Percentiles rank a stretch among this genome's conserved stretches.
These are phyloP conservation scores for Tipula helvola DNA, from an alignment of 2,888 invertebrate species.

Conservation along the genomic window DNA sequence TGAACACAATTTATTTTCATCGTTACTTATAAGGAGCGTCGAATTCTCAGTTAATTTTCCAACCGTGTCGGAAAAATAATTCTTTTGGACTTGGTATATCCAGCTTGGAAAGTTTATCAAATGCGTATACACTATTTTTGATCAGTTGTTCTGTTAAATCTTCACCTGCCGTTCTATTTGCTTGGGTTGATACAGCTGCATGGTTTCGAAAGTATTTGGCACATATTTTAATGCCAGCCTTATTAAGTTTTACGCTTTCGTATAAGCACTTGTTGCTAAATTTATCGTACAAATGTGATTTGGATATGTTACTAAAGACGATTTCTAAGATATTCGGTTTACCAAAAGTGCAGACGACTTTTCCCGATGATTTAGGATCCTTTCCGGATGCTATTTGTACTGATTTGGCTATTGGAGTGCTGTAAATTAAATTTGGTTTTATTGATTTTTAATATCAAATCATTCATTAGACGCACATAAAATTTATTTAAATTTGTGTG, in stretches of 20 bases:
- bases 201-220: constrained; percentile 25
- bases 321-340: constrained; percentile 39
- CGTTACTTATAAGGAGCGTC: constrained; percentile 52
- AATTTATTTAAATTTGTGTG: too few relatives aligned
- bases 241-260: constrained; percentile 20
- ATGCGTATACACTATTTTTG: neutral
- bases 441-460: too few relatives aligned
- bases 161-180: neutral
- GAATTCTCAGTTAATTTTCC: constrained; percentile 59
- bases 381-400: neutral
- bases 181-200: neutral
- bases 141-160: neutral
- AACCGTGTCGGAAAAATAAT: constrained; percentile 51
- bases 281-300: too few relatives aligned
- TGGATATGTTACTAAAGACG: constrained; percentile 26
- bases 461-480: too few relatives aligned
- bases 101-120: constrained; percentile 27
- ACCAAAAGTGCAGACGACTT: constrained; percentile 47
- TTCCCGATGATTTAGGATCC: constrained; percentile 37
- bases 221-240: constrained; percentile 28
- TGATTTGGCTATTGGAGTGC: neutral
- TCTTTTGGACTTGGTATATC: constrained; percentile 26
- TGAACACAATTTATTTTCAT: constrained; percentile 41
- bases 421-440: neutral
- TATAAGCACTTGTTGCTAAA: too few relatives aligned